These are phyloP conservation scores for Epinephelus cyanopodus DNA, from an alignment of 2,113 vertebrate genomes.

Conservation along the genomic window DNA sequence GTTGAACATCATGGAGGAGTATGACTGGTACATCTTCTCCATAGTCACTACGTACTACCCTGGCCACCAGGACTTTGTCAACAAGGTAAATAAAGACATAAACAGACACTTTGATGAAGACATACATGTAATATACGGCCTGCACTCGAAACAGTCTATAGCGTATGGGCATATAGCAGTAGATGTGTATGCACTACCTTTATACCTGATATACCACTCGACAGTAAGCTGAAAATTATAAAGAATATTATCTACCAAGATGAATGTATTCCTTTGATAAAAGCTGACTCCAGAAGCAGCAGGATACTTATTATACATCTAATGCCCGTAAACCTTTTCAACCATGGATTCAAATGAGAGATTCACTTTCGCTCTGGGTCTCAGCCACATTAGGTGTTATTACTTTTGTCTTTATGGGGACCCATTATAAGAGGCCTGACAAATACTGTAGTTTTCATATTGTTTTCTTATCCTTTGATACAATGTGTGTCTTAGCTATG, in stretches of 20 bases:
- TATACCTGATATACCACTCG: not conserved
- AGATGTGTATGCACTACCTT: not conserved
- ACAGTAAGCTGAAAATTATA: not conserved
- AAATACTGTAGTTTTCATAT: not conserved
- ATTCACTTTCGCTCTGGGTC: conserved; percentile 8
- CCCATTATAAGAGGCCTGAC: conserved; percentile 16
- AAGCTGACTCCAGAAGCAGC: conserved; percentile 29
- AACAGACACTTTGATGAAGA: not conserved
- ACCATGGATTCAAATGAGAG: conserved; percentile 32
- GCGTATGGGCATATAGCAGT: not conserved
- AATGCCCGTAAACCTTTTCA: conserved; percentile 5
- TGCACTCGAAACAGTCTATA: not conserved
- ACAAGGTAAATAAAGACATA: conserved; percentile 86
- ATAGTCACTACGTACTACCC: conserved; percentile 98
- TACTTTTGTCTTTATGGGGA: conserved; percentile 38
- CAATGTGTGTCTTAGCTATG: not conserved
- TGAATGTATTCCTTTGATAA: conserved; percentile 22
- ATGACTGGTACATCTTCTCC: conserved; percentile 99
- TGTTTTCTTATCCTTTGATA: not conserved
- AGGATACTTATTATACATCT: conserved; percentile 28
- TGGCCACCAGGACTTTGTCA: conserved; percentile 98
- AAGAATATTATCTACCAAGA: conserved; percentile 11
- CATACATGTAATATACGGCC: not conserved
- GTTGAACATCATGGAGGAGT: conserved; percentile 99
- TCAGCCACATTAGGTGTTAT: conserved; percentile 30